These are phyloP conservation scores for Gadopsis bispinosus DNA, from an alignment of 2,797 vertebrate genomes.

Conservation along the genomic window DNA sequence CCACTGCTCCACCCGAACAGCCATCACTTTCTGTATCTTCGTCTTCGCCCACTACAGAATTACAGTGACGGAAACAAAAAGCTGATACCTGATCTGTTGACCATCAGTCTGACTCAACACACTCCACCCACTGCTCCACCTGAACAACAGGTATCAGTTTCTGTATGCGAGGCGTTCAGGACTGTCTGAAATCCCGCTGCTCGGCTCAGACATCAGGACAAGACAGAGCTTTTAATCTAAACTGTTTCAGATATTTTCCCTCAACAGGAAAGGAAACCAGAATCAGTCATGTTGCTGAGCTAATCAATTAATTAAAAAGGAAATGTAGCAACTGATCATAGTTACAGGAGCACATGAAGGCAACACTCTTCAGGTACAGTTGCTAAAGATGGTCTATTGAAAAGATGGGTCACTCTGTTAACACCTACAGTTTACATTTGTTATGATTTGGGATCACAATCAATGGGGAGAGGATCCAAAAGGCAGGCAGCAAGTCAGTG, in stretches of 20 bases:
- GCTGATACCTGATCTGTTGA: slow-evolving; percentile 71
- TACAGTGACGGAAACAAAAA: slow-evolving; percentile 64
- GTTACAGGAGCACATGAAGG: slow-evolving; percentile 15
- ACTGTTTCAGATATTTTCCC: neutral
- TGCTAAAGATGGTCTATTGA: slow-evolving; percentile 2
- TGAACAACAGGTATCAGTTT: slow-evolving; percentile 49
- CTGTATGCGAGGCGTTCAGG: slow-evolving; percentile 39
- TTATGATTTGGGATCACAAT: no score
- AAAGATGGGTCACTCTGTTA: slow-evolving; percentile 23
- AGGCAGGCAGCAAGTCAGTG: no score
- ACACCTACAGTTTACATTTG: no score
- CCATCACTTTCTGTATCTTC: no score
- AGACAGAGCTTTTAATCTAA: neutral
- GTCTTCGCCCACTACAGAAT: slow-evolving; percentile 28
- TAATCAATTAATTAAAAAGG: neutral
- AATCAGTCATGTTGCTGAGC: neutral
- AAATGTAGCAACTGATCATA: neutral
- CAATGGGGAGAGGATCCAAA: no score
- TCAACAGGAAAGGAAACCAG: neutral
- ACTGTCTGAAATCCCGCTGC: neutral
- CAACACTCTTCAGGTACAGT: neutral
- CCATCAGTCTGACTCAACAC: slow-evolving; percentile 9
- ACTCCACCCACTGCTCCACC: slow-evolving; percentile 50
- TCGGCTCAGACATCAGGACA: no score
- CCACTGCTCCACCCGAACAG: no score